A percentile compares a stretch with the other conserved stretches of the same genome.
Evolutionary conservation across 2,888 invertebrate species (phyloP).

Genomic region (Dolichopus griseipennis): DNA sequence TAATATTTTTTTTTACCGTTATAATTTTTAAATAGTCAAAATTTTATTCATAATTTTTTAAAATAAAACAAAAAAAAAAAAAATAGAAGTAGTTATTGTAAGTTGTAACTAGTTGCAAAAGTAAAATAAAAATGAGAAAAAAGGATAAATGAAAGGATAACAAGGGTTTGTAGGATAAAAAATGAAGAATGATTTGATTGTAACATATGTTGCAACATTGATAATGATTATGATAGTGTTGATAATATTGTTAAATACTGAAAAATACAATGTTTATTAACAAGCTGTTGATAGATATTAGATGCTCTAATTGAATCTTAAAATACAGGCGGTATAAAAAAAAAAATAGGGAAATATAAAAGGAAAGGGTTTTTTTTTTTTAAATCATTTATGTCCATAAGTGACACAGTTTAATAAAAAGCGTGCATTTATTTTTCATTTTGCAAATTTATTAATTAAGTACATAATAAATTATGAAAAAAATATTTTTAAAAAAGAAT

Average conservation of each 20-base stretch:
- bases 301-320: not conserved
- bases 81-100: not conserved
- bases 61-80: not conserved
- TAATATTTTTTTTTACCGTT: not conserved
- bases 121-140: not conserved
- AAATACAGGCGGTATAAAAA: not conserved
- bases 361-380: not conserved
- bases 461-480: no score
- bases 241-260: not conserved
- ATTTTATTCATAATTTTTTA: not conserved
- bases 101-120: not conserved
- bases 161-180: not conserved
- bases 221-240: not conserved
- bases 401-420: no score
- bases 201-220: not conserved
- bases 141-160: not conserved
- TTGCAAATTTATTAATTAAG: no score
- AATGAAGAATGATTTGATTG: not conserved
- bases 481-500: no score
- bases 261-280: not conserved
- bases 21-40: not conserved
- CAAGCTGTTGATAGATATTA: constrained; percentile 6
- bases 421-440: no score
- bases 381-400: no score
- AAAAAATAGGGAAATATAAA: not conserved